These are phyloP conservation scores for Ganaspis sp. DNA, from an alignment of 1,140 invertebrate species.

Conservation along the genomic window DNA sequence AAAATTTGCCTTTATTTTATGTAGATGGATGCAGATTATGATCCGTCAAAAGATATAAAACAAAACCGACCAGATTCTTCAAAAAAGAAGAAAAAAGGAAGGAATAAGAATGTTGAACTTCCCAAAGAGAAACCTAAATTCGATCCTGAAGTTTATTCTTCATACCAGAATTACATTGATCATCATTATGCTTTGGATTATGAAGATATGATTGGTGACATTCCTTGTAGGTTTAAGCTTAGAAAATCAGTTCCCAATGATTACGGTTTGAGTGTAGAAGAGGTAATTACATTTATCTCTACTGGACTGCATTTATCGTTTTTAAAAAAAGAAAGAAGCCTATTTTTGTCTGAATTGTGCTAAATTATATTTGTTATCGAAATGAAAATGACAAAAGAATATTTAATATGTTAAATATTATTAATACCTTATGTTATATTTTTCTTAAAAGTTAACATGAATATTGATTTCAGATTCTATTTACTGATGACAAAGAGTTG, in stretches of 20 bases:
- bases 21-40: constrained; percentile 93
- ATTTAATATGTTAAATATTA: too few species aligned
- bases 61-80: constrained; percentile 79
- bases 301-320: too few species aligned
- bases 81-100: constrained; percentile 81
- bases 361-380: too few species aligned
- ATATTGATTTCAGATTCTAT: constrained; percentile 85
- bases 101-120: constrained; percentile 84
- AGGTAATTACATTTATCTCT: constrained; percentile 81
- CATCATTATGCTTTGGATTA: constrained; percentile 96
- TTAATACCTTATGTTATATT: too few species aligned
- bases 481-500: constrained; percentile 93
- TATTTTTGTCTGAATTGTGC: too few species aligned
- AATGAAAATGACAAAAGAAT: too few species aligned
- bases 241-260: constrained; percentile 91
- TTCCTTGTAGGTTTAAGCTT: constrained; percentile 96
- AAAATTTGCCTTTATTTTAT: constrained; percentile 49
- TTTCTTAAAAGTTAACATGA: too few species aligned
- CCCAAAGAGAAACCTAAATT: constrained; percentile 87
- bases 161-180: constrained; percentile 92
- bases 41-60: constrained; percentile 78
- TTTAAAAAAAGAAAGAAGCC: too few species aligned
- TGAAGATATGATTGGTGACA: constrained; percentile 95
- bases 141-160: constrained; percentile 83
- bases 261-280: constrained; percentile 93